A percentile compares a stretch with the other conserved stretches of the same genome.
These are phyloP conservation scores for Blastomussa wellsi DNA, from an alignment of 92 coral and sea anemone species.

Conservation along the genomic window DNA sequence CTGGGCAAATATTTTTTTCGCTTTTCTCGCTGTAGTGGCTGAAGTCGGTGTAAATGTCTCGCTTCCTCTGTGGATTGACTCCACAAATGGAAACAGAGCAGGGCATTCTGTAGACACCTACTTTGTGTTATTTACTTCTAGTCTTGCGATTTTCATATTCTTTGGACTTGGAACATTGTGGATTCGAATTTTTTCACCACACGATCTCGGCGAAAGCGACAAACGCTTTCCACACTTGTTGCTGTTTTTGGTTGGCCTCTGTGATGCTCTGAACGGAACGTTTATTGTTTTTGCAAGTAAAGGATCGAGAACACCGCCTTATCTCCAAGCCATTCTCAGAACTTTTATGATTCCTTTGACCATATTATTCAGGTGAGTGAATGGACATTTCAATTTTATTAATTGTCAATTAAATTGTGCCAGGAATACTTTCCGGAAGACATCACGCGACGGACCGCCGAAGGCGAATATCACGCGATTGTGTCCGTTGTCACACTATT, in stretches of 20 bases:
- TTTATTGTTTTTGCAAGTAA: constrained; percentile 78
- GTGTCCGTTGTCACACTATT: too few relatives aligned
- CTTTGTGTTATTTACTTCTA: constrained; percentile 71
- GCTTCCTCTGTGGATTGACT: constrained; percentile 86
- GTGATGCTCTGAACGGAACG: constrained; percentile 73
- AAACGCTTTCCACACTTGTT: constrained; percentile 67
- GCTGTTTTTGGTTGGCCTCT: constrained; percentile 70
- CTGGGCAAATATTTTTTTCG: constrained; percentile 67
- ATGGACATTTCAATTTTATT: background rate
- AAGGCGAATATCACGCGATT: too few relatives aligned
- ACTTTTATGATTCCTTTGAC: constrained; percentile 81
- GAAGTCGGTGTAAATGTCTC: constrained; percentile 69
- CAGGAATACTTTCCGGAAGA: too few relatives aligned
- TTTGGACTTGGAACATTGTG: constrained; percentile 64
- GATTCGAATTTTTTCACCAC: constrained; percentile 52
- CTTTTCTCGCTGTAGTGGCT: constrained; percentile 61
- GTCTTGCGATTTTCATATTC: constrained; percentile 58
- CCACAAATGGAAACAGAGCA: constrained; percentile 23
- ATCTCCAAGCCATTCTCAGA: constrained; percentile 85
- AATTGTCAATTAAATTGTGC: too few relatives aligned
- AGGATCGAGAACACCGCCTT: constrained; percentile 84
- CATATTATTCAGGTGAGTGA: constrained; percentile 64
- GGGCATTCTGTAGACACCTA: constrained; percentile 64
- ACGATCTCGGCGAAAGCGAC: constrained; percentile 73
- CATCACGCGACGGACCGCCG: too few relatives aligned